These are phyloP conservation scores for Paraescarpia echinospica DNA, from an alignment of 1,140 invertebrate genomes.

Conservation along the genomic window DNA sequence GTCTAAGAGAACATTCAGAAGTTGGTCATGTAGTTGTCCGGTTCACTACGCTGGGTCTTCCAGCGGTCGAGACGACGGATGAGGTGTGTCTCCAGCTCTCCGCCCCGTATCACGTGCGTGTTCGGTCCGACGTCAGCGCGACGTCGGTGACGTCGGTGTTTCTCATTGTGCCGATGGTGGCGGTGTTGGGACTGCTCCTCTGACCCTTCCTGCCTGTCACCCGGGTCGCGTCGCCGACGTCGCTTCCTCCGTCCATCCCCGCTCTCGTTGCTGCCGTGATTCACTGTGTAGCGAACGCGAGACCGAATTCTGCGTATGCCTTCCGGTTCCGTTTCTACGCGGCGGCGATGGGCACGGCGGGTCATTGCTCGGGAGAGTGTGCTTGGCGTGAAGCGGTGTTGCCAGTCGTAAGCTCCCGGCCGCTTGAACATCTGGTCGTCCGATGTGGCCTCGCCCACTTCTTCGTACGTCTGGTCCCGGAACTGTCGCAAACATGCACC, in stretches of 20 bases:
- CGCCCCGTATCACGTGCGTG: neutral
- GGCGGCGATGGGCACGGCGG: neutral
- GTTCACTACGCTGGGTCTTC: neutral
- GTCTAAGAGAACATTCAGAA: neutral
- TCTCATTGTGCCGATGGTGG: neutral
- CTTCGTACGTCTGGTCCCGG: neutral
- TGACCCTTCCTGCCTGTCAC: neutral
- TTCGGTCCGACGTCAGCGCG: neutral
- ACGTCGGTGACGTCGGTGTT: neutral
- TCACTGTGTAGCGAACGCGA: neutral
- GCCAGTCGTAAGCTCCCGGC: neutral
- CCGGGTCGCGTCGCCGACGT: neutral
- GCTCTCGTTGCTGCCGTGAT: neutral
- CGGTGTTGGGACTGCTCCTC: too few species aligned
- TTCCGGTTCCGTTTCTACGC: neutral
- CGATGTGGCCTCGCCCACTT: neutral
- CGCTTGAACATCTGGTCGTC: neutral
- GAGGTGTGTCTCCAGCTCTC: neutral
- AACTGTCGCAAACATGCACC: neutral
- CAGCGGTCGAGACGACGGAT: neutral
- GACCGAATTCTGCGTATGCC: neutral
- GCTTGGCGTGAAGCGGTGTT: neutral
- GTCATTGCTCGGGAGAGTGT: neutral
- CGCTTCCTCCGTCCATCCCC: neutral
- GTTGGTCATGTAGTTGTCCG: neutral